Conservation (phyloP, 2,113 vertebrate species). For the Agapornis roseicollis region DNA sequence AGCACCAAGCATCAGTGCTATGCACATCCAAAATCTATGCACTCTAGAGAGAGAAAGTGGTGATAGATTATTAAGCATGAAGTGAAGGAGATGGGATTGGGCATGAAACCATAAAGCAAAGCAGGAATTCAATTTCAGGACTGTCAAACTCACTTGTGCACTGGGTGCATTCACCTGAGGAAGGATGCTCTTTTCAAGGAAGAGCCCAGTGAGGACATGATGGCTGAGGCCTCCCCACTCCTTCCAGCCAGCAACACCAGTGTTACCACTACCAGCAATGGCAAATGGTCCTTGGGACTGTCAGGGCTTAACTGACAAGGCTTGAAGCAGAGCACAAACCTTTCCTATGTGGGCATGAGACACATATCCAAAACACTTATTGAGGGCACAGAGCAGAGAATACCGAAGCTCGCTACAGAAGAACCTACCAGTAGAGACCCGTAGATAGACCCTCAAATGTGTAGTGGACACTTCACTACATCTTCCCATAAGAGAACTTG, state of each 20-base stretch:
- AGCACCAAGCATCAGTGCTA: not conserved
- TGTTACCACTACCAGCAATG: rapidly evolving
- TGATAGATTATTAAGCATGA: not conserved
- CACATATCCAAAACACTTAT: not conserved
- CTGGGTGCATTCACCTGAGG: not conserved
- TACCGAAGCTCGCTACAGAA: not conserved
- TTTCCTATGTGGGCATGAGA: not conserved
- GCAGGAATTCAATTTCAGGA: slow-evolving; percentile 39
- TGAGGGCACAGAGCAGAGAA: not conserved
- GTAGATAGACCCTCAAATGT: not conserved
- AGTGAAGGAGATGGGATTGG: not conserved
- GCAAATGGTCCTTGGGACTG: not conserved
- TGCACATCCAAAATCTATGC: not conserved
- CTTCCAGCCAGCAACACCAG: not conserved
- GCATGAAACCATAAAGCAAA: slow-evolving; percentile 25
- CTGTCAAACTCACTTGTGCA: slow-evolving; percentile 26
- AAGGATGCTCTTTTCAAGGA: not conserved
- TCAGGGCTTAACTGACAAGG: not conserved
- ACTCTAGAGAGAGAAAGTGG: not conserved
- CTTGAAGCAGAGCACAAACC: not conserved
- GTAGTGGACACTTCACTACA: not conserved
- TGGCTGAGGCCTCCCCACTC: not conserved
- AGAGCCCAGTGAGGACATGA: not conserved
- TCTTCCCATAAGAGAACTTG: not conserved
- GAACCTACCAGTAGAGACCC: not conserved